phyloP scores from a whole-genome alignment of 2,113 vertebrate genomes.

The Neopipo cinnamomea region DNA sequence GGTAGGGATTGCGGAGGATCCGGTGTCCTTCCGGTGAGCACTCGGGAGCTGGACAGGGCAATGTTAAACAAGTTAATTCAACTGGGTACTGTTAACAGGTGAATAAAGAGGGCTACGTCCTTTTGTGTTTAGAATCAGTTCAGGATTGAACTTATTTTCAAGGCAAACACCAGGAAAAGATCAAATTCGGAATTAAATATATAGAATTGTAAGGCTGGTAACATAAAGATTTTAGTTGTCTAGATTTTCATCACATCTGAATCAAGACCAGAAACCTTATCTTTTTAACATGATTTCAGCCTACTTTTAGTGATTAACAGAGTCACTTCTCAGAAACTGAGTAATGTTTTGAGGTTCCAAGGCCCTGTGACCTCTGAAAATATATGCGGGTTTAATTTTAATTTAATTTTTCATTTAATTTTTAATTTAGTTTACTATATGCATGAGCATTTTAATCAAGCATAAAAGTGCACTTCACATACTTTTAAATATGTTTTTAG shows the following conservation, averaged over 20 bases:
- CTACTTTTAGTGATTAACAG: neutral
- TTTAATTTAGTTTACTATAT: neutral
- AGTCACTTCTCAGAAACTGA: neutral
- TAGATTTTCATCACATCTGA: neutral
- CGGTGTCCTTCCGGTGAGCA: conserved; percentile 78
- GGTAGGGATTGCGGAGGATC: conserved; percentile 78
- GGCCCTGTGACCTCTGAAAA: neutral
- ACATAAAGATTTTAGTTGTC: neutral
- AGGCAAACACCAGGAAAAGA: neutral
- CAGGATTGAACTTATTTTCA: neutral
- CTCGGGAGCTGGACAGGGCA: conserved; percentile 74
- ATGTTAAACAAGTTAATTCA: neutral
- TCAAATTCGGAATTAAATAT: neutral
- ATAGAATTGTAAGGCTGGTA: neutral
- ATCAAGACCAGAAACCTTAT: neutral
- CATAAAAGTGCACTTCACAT: neutral
- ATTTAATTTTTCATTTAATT: neutral
- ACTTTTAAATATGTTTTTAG: neutral
- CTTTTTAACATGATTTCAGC: neutral
- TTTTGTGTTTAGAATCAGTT: fast-evolving
- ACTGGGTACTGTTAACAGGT: neutral
- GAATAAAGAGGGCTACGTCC: fast-evolving
- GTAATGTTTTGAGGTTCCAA: neutral
- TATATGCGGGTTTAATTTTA: neutral
- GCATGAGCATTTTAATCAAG: neutral